Evolutionary conservation across 1,140 invertebrate species (phyloP).

Genomic region (Saxidomus purpurata): DNA sequence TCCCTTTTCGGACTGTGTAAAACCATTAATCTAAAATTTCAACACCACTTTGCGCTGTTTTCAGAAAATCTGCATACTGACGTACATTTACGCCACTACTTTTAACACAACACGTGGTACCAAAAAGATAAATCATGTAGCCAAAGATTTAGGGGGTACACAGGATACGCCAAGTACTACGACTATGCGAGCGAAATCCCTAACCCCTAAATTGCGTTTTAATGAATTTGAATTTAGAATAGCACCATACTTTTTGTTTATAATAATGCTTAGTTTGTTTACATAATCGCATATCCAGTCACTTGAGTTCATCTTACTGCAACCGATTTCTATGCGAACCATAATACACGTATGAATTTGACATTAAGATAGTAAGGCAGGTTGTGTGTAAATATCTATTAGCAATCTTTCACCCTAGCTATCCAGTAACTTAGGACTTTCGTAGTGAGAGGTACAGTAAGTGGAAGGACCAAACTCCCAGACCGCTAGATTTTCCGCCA

Average conservation of each 20-base stretch:
- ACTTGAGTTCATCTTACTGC: too few species aligned
- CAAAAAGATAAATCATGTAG: not conserved
- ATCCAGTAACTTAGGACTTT: not conserved
- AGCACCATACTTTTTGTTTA: not conserved
- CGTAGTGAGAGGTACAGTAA: not conserved
- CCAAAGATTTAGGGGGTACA: not conserved
- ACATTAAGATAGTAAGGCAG: not conserved
- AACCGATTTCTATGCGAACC: not conserved
- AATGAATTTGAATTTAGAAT: not conserved
- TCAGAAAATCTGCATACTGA: not conserved
- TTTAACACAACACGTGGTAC: not conserved
- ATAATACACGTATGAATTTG: not conserved
- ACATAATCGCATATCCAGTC: not conserved
- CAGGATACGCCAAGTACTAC: not conserved
- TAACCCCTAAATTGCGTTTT: not conserved
- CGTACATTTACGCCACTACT: not conserved
- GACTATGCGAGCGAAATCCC: not conserved
- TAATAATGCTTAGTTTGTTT: too few species aligned
- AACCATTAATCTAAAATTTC: not conserved
- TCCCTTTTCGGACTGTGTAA: not conserved
- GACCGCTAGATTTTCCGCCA: not conserved
- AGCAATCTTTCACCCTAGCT: not conserved
- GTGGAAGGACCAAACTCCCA: not conserved
- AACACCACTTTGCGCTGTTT: not conserved
- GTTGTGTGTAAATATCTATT: not conserved